Evolutionary conservation across 2,888 invertebrate genomes (phyloP).

Genomic region (Salticus scenicus): DNA sequence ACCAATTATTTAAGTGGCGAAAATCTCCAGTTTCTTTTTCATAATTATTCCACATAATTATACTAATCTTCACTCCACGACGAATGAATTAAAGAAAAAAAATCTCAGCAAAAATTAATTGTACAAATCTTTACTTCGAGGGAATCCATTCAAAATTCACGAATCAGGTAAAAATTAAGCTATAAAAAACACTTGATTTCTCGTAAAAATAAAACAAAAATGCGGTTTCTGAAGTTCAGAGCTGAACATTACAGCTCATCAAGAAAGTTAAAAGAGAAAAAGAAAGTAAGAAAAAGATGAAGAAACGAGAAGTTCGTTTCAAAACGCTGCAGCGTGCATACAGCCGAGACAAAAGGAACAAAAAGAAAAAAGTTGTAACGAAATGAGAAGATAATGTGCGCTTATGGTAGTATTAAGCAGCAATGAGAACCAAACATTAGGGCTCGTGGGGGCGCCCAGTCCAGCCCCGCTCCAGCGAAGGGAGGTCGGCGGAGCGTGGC

Average conservation of each 20-base stretch:
- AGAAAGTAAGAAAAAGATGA: background rate
- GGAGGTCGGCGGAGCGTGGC: constrained; percentile 48
- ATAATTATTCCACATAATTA: too few species aligned
- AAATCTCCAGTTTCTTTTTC: too few species aligned
- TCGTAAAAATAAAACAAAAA: background rate
- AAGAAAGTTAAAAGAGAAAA: background rate
- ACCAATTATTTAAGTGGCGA: too few species aligned
- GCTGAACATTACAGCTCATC: background rate
- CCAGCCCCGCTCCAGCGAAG: background rate
- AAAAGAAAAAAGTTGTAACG: background rate
- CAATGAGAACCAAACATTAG: constrained; percentile 15
- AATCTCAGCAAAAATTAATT: too few species aligned
- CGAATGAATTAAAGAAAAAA: too few species aligned
- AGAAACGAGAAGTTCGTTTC: background rate
- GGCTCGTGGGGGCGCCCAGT: background rate
- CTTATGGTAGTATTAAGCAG: background rate
- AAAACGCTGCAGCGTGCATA: background rate
- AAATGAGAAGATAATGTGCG: constrained; percentile 21
- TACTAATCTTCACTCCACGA: too few species aligned
- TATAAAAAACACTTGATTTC: background rate
- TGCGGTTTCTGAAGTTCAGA: background rate
- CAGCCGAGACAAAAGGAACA: constrained; percentile 1
- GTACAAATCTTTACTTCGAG: too few species aligned
- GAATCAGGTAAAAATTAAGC: too few species aligned
- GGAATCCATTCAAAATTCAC: too few species aligned